phyloP scores from a whole-genome alignment of 2,797 vertebrate genomes.

The Galaxias olidus region DNA sequence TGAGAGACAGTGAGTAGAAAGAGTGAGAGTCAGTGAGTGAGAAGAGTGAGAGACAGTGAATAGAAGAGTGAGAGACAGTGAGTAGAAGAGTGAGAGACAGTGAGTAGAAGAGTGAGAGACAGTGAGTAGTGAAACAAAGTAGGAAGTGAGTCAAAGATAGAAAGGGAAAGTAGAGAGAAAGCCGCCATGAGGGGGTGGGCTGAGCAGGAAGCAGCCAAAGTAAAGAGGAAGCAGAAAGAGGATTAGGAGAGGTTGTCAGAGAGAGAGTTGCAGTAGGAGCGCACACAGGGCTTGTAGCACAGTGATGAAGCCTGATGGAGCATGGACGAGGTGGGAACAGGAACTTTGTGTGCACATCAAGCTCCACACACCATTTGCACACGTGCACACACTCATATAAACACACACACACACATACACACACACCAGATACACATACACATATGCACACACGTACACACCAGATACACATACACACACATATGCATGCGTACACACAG shows the following conservation, averaged over 20 bases:
- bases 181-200: too few relatives aligned
- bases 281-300: constrained; percentile 35
- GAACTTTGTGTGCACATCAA: constrained; percentile 53
- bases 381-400: constrained; percentile 7
- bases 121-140: not conserved
- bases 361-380: constrained; percentile 32
- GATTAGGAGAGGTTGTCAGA: not conserved
- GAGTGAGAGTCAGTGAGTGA: too few relatives aligned
- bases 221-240: constrained; percentile 6
- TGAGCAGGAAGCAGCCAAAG: too few relatives aligned
- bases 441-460: not conserved
- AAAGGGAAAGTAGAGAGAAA: too few relatives aligned
- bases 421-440: constrained; percentile 9
- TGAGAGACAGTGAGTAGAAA: too few relatives aligned
- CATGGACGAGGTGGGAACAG: constrained; percentile 37
- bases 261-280: constrained; percentile 33
- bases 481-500: not conserved
- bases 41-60: too few relatives aligned
- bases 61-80: too few relatives aligned
- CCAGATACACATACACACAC: not conserved
- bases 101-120: too few relatives aligned
- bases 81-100: too few relatives aligned
- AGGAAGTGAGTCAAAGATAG: constrained; percentile 23
- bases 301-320: constrained; percentile 51
- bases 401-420: not conserved